Base-by-base conservation (phyloP, 2,888 invertebrate species). In the Mechanitis mazaeus region DNA sequence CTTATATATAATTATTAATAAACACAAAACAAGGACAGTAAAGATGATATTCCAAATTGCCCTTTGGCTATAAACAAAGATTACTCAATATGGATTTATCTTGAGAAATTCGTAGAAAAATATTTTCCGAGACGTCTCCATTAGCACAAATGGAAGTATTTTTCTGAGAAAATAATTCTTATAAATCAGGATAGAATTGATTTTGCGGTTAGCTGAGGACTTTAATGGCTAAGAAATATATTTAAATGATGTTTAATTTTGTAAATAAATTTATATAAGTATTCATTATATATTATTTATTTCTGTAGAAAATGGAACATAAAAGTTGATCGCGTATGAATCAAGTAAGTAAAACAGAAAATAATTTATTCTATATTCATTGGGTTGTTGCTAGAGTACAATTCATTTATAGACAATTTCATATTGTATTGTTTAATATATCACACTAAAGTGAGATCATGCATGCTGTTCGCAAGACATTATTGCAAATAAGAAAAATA, bases 71-170 rank as follows among this genome's bases (percentile, higher is more conserved):
- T 65, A 69, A 71, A 69, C 64, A 70, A 66, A 63, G 60, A 65
- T 67, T 63, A 65, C 57, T 64, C 68, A 69, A 66, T 69, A 66
- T 69, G 64, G 67, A 70, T 70, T 71, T 71, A 68, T 69, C 61
- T 66, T 65, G 55, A 56, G 58, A 62, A 60, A 66, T 62, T 64
- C 60, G 58, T 63, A 64, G 56, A 64, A 68, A 67, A 66, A 71
- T 70, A 72, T 69, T 71, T 72, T 71, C 71, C 62, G 70, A 65
- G 59, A 57, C 65, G 61, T 61, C 60, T 69, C 70, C 71, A 72
- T 71, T 73, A 71, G 68, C 68, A 65, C 69, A 71, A 73, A 73
- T 73, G 72, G 72, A 66, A 55, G 69, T 69, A 70, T 72, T 69
- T 69, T 71, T 68, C 20, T 71, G 68, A 68, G 70, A 72, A 73